Evolutionary conservation across 2,797 vertebrate species (phyloP), one percentile per base, ranked within the genome.

Genomic region (Enteromius treurensis): DNA sequence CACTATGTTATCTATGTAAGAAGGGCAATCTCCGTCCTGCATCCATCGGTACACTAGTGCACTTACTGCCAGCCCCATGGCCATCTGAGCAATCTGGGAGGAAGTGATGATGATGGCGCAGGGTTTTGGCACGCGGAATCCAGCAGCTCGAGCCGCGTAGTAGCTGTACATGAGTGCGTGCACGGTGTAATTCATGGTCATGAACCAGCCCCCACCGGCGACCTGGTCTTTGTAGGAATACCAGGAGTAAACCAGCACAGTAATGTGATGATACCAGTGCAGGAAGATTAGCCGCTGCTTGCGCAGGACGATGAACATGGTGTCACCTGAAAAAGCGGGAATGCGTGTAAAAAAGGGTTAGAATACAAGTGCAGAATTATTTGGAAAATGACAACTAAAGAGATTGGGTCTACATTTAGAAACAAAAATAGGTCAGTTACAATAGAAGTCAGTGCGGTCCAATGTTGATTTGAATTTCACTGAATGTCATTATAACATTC

Each of bases 201-300:
- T 95, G 91, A 97, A 97, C 95, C 95, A 97, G 86, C 94, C 92
- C 0, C 95, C 95, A 3, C 95, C 95, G 0, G 95, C 93, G 53
- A 94, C 89, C 85, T 81, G 92, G 88, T 95, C 91, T 90, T 95
- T 96, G 92, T 95, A 97, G 86, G 89, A 93, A 88, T 95, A 97
- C 95, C 94, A 96, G 69, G 95, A 88, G 89, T 94, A 97, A 7
- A 97, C 83, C 85, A 97, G 94, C 81, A 97, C 96, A 0, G 96
- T 96, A 90, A 96, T 95, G 92, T 97, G 96, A 90, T 97, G 96
- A 91, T 96, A 97, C 96, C 96, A 97, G 92, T 97, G 96, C 78
- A 97, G 93, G 86, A 97, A 97, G 92, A 97, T 95, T 89, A 97
- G 95, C 0, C 93, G 95, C 90, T 96, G 96, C 89, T 97, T 97